Evolutionary conservation across 23 tunicate genomes (phyloP), one percentile per base, ranked within the genome.

Genomic region (Botrylloides violaceus): DNA sequence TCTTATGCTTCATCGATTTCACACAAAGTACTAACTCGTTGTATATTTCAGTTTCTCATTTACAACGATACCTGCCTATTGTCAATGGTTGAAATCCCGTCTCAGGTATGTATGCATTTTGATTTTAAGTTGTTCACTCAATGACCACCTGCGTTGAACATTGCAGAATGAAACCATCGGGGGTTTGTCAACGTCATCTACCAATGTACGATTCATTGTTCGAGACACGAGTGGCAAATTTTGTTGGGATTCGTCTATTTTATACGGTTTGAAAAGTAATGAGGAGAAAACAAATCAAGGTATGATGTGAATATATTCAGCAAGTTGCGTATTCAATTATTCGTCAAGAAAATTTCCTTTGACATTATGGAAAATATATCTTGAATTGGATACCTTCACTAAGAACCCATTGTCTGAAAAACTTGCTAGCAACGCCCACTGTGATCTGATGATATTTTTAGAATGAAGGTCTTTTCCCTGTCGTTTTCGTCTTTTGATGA

Each of bases 11-110:
- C n/a, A n/a, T n/a, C n/a, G n/a, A n/a, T n/a, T n/a, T n/a, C n/a
- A n/a, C n/a, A n/a, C n/a, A n/a, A n/a, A n/a, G n/a, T n/a, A n/a
- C n/a, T n/a, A n/a, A n/a, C n/a, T n/a, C n/a, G n/a, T 23, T 59
- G 9, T 59, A 59, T 19, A 59, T 19, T 59, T 59, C 82, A 88
- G 96, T 88, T 88, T 66, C 64, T 88, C 5, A 77, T 82, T 19
- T 88, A 53, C 80, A 82, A 88, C 55, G 88, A 88, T 79, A 77
- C 76, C 22, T 88, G 96, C 60, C 80, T 88, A 37, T 33, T 88
- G 39, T 88, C 96, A 0, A 72, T 88, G 34, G 88, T 88, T 15
- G 96, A 88, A 59, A 72, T 82, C 24, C 83, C 87, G 0, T 66
- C 88, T 2, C 79, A 82, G 58, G 88, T 81, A 65, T 23, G 76